Conservation (phyloP, 1,140 invertebrate genomes). For the Zaprionus inermis region DNA sequence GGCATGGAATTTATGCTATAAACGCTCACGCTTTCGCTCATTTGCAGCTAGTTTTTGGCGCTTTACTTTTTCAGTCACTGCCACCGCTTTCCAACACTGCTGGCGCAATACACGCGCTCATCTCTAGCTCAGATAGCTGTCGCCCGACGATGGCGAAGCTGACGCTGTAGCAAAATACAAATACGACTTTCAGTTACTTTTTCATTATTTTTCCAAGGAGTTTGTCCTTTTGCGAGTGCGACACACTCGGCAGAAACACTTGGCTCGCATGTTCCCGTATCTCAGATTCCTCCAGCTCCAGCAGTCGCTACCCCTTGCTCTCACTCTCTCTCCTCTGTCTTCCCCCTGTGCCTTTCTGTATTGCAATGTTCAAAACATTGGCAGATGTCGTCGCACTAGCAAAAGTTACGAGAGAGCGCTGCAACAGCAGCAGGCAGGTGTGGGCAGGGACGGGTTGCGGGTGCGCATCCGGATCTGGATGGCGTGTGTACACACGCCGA, state of each 20-base stretch:
- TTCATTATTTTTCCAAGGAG: conserved; percentile 81
- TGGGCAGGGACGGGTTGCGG: too few species aligned
- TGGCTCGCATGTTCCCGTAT: conserved; percentile 39
- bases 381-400: conserved; percentile 78
- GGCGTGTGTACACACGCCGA: conserved; percentile 55
- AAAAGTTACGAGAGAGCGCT: conserved; percentile 63
- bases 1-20: too few species aligned
- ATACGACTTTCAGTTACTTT: conserved; percentile 82
- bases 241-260: conserved; percentile 51
- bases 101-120: not conserved
- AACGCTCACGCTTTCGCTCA: too few species aligned
- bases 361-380: conserved; percentile 80
- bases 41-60: too few species aligned
- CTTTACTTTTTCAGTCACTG: too few species aligned
- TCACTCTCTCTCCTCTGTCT: not conserved
- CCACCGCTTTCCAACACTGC: not conserved
- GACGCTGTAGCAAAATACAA: conserved; percentile 68
- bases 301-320: not conserved
- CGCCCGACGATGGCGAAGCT: conserved; percentile 12
- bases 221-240: conserved; percentile 74
- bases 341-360: conserved; percentile 41
- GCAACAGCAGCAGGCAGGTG: not conserved
- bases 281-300: not conserved
- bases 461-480: conserved; percentile 40
- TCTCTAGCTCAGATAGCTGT: not conserved